phyloP scores from a whole-genome alignment of 2,888 invertebrate species.

The Spicauda simplicius region DNA sequence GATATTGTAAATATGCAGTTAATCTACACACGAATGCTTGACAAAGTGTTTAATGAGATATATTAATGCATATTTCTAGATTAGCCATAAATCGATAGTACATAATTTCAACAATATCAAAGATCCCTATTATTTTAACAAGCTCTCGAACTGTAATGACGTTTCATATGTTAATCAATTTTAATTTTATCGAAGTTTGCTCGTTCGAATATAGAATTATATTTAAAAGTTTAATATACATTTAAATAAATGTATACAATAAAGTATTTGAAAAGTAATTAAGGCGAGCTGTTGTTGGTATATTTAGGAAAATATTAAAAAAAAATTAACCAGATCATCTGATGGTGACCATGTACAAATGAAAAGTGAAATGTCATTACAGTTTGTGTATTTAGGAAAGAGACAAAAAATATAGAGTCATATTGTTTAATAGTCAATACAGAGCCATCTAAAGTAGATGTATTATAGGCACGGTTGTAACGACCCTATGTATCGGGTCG shows the following conservation, averaged over 20 bases:
- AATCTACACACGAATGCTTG: slow-evolving; percentile 67
- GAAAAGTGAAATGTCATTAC: slow-evolving; percentile 71
- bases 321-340: slow-evolving; percentile 86
- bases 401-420: slow-evolving; percentile 72
- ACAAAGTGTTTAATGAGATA: slow-evolving; percentile 66
- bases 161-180: slow-evolving; percentile 82
- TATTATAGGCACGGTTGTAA: slow-evolving; percentile 62
- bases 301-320: slow-evolving; percentile 82
- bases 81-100: slow-evolving; percentile 80
- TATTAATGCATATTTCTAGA: slow-evolving; percentile 72
- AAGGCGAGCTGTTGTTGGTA: slow-evolving; percentile 83
- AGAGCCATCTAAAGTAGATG: slow-evolving; percentile 76
- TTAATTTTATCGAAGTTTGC: slow-evolving; percentile 85
- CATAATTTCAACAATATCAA: slow-evolving; percentile 81
- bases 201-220: slow-evolving; percentile 83
- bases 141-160: slow-evolving; percentile 61
- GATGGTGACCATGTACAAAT: slow-evolving; percentile 89
- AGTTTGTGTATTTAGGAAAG: slow-evolving; percentile 58
- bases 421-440: slow-evolving; percentile 80
- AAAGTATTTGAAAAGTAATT: slow-evolving; percentile 70
- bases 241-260: slow-evolving; percentile 73
- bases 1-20: slow-evolving; percentile 69
- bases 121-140: slow-evolving; percentile 70
- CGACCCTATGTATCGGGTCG: slow-evolving; percentile 55
- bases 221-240: slow-evolving; percentile 81